A percentile compares a stretch with the other conserved stretches of the same genome.
phyloP scores from a whole-genome alignment of 2,797 vertebrate genomes.

The Pipistrellus pygmaeus region DNA sequence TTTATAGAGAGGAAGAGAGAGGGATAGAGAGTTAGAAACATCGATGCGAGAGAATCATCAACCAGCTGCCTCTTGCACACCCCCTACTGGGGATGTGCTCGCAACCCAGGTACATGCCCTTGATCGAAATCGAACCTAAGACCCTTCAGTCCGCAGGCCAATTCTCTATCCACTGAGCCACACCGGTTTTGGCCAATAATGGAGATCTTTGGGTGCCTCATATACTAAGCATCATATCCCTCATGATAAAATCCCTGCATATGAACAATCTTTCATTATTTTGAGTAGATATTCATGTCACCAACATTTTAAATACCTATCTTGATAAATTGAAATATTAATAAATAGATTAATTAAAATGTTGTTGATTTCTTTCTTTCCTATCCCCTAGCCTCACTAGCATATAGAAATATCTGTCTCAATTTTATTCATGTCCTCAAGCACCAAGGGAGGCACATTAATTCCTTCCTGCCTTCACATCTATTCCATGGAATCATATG shows the following conservation, averaged over 20 bases:
- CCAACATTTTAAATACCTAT: background rate
- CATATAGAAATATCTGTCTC: background rate
- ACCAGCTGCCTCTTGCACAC: no score
- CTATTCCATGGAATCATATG: background rate
- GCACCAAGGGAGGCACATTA: background rate
- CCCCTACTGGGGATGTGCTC: no score
- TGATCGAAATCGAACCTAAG: no score
- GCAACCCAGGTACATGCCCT: no score
- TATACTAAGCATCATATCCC: background rate
- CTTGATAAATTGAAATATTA: slow-evolving; percentile 7
- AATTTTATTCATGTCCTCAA: background rate
- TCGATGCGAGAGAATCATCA: no score
- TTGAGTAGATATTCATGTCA: background rate
- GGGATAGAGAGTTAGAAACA: no score
- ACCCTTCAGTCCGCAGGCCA: no score
- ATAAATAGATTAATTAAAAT: slow-evolving; percentile 18
- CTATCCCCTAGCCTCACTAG: background rate
- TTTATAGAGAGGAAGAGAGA: no score
- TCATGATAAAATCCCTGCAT: background rate
- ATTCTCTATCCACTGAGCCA: no score
- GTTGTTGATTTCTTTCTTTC: background rate
- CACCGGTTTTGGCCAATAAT: background rate
- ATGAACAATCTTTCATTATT: background rate
- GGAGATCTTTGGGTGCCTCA: background rate
- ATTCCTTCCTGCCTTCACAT: background rate